These are phyloP conservation scores for Sycobia sp. DNA, from an alignment of 1,140 invertebrate species.

Conservation along the genomic window DNA sequence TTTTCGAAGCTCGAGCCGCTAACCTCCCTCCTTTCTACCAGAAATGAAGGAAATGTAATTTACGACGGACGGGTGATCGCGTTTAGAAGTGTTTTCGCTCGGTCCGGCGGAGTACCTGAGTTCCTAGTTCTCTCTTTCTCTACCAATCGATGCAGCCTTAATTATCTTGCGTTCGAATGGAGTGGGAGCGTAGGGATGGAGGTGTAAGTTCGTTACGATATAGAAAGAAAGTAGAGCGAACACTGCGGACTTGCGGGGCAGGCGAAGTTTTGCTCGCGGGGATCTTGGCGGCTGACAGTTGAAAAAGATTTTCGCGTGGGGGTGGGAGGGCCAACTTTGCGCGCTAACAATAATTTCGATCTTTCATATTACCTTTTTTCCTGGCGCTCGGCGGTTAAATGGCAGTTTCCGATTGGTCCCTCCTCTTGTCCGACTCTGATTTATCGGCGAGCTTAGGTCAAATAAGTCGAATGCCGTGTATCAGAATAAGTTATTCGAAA, in stretches of 20 bases:
- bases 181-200: too few relatives aligned
- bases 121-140: neutral
- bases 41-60: conserved; percentile 14
- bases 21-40: neutral
- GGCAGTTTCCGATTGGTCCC: conserved; percentile 12
- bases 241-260: neutral
- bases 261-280: conserved; percentile 10
- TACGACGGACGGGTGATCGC: conserved; percentile 2
- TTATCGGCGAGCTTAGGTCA: neutral
- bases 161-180: neutral
- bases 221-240: too few relatives aligned
- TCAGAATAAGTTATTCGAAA: neutral
- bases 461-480: neutral
- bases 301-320: conserved; percentile 1
- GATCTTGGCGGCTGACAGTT: conserved; percentile 9
- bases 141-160: too few relatives aligned
- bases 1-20: conserved; percentile 13
- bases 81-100: conserved; percentile 5
- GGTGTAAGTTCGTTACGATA: too few relatives aligned
- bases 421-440: neutral
- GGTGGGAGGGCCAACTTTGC: too few relatives aligned
- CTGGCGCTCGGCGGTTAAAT: too few relatives aligned
- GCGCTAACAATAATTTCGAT: conserved; percentile 21
- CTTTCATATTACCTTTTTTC: neutral
- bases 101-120: neutral